Evolutionary conservation across 2,888 invertebrate species (phyloP), one percentile per base, ranked within the genome.

Genomic region (Lasiommata megera): DNA sequence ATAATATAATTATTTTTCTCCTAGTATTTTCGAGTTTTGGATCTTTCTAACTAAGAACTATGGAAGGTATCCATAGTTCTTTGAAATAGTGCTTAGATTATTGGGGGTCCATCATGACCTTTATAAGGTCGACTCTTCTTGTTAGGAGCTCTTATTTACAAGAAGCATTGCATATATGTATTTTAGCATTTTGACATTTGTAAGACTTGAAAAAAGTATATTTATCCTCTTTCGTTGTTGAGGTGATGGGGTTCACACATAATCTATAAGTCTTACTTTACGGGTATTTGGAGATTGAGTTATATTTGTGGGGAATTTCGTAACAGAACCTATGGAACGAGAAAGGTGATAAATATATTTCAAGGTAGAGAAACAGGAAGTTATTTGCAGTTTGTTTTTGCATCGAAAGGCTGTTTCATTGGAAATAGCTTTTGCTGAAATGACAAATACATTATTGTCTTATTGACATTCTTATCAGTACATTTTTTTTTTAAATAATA

Each of bases 261-360:
- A n/a, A n/a, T n/a, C 12, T 38, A n/a, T 14, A 9, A 18, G 12
- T 28, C 1, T 5, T n/a, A 3, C 23, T 12, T 8, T 31, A 31
- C 8, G 54, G 48, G 55, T 44, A 36, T 58, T 55, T 47, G 29
- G 44, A 50, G 44, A 54, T 51, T 52, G 40, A 36, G 60, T 53
- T 57, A 51, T 55, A 43, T 54, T 44, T 51, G 18, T 40, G n/a
- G 44, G 48, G 43, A 47, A 58, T 53, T 55, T 52, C 43, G 44
- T 23, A 54, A 47, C 18, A 47, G 36, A 54, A 38, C 38, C 46
- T 38, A 23, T 37, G 52, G 52, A 34, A 12, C 36, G 18, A n/a
- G 44, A n/a, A 53, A 14, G 16, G 51, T 36, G 58, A 58, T 56
- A 61, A 55, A 58, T 44, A 54, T 41, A 46, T 46, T 58, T 61